phyloP scores from a whole-genome alignment of 23 tunicate genomes.

The Styela clava region DNA sequence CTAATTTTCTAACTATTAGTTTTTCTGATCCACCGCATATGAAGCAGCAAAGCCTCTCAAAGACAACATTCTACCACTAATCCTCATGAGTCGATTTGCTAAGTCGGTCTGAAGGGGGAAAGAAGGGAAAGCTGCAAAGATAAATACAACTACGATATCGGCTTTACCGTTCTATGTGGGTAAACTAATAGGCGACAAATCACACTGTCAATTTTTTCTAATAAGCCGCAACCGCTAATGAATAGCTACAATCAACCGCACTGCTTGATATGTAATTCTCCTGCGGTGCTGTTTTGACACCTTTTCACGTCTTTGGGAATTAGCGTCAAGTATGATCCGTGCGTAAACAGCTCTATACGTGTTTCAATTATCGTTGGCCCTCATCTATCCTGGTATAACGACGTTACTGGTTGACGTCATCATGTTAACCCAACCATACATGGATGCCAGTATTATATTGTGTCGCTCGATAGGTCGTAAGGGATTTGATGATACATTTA shows the following conservation, averaged over 20 bases:
- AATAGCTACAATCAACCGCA: neutral
- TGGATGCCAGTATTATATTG: neutral
- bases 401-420: neutral
- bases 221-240: neutral
- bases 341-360: too few relatives aligned
- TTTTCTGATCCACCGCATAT: too few relatives aligned
- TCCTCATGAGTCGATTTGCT: too few relatives aligned
- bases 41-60: too few relatives aligned
- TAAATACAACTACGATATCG: too few relatives aligned
- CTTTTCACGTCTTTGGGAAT: neutral
- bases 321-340: too few relatives aligned
- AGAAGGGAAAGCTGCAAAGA: too few relatives aligned
- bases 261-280: neutral
- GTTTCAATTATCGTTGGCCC: too few relatives aligned
- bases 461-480: neutral
- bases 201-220: neutral
- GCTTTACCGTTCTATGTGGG: neutral
- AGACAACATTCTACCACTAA: too few relatives aligned
- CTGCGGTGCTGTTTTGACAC: neutral
- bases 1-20: too few relatives aligned
- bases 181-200: neutral
- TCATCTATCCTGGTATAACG: too few relatives aligned
- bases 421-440: neutral
- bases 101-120: too few relatives aligned
- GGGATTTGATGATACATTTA: neutral